A percentile compares a stretch with the other conserved stretches of the same genome.
Conservation (phyloP, 2,113 vertebrate species). For the Bucco capensis region DNA sequence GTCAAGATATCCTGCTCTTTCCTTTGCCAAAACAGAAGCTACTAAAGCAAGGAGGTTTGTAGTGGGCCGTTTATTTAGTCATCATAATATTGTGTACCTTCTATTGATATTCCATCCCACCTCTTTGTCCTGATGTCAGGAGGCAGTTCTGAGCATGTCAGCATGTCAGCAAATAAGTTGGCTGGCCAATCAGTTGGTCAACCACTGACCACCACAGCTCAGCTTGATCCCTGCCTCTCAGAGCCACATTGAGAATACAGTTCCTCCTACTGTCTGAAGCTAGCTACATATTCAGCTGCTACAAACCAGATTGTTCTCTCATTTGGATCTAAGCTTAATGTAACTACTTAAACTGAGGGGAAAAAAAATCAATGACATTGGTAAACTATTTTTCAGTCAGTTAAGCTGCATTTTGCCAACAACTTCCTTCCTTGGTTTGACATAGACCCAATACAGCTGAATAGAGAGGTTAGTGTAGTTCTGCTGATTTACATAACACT, state of each 20-base stretch:
- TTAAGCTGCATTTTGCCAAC: neutral
- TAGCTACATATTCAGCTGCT: constrained; percentile 63
- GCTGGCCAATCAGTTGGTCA: constrained; percentile 71
- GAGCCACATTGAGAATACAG: constrained; percentile 67
- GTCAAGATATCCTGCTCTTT: constrained; percentile 51
- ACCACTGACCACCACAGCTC: constrained; percentile 66
- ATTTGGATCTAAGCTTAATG: constrained; percentile 67
- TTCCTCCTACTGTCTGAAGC: neutral
- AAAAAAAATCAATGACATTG: constrained; percentile 58
- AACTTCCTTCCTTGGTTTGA: neutral
- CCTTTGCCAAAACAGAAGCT: constrained; percentile 59
- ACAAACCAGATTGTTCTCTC: constrained; percentile 74
- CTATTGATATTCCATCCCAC: constrained; percentile 61
- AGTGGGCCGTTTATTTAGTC: constrained; percentile 72
- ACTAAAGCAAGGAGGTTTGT: constrained; percentile 63
- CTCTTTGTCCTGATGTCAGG: constrained; percentile 64
- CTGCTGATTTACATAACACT: neutral
- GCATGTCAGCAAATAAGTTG: constrained; percentile 56
- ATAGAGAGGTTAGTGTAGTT: neutral
- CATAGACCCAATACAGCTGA: neutral
- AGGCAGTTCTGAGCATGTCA: constrained; percentile 67
- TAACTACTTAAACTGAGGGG: constrained; percentile 70
- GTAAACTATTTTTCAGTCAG: constrained; percentile 45
- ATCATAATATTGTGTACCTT: constrained; percentile 66
- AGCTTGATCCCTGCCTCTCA: constrained; percentile 69